Base-by-base conservation (phyloP, 30 jellyfish, hydroid and myxozoan species). In the Cassiopea andromeda region DNA sequence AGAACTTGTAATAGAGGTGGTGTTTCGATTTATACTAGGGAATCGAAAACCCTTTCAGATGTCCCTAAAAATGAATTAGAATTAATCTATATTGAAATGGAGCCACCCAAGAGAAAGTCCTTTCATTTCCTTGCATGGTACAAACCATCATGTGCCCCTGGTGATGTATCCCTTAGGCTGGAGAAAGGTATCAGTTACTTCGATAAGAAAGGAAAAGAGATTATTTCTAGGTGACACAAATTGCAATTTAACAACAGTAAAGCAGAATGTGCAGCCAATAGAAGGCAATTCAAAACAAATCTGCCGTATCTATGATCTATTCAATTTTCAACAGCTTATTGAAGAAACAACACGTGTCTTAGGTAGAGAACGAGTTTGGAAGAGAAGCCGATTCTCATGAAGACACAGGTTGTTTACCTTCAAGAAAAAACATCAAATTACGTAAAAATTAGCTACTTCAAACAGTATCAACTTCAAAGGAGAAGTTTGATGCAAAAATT, bases 301-400 rank as follows among this genome's bases (percentile, higher is more conserved):
- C 43, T 83, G 91, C 58, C 38, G 46, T 18, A 64, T 82, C 85
- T 70, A 66, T 50, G 91, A 82, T 5, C 72, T 82, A 48, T 80
- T 80, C 89, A 80, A 48, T 67, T 60, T 80, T 82, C 58, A 80
- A 67, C 76, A 67, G 76, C 27, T 67, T 44, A 67, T 67, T 67
- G 27, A 67, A 18, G 76, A 67, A 18, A 19, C 76, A 67, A 67
- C 69, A 64, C 66, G 84, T 27, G 38, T 27, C 38, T 27, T 27
- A 27, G 38, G 38, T 27, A 27, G 38, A 27, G 38, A 27, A 27
- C 38, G 38, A 27, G 38, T 27, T 27, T 27, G 38, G 38, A 27
- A 27, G 38, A 27, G 38, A 27, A 27, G 38, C 38, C 38, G 38
- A 27, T 27, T 27, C 38, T 27, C 38, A 27, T 27, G 38, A 27